Conservation (phyloP, 2,113 vertebrate species). For the Thamnaconus septentrionalis region DNA sequence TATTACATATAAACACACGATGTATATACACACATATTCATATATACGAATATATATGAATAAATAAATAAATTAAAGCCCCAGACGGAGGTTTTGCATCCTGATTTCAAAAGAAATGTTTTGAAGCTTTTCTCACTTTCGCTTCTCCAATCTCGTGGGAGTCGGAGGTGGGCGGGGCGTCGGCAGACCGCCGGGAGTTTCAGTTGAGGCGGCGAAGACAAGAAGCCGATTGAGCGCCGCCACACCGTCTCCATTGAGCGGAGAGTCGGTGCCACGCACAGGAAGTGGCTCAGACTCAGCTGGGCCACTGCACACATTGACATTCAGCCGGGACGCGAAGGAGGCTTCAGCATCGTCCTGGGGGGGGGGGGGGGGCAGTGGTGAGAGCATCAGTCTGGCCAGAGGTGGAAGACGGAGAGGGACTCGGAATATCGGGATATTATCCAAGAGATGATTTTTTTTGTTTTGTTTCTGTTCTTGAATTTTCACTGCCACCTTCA, state of each 20-base stretch:
- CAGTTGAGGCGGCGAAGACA: constrained; percentile 62
- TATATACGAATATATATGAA: no score
- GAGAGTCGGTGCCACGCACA: constrained; percentile 57
- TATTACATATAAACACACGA: no score
- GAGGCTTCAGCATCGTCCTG: no score
- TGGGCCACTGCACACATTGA: constrained; percentile 46
- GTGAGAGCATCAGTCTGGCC: no score
- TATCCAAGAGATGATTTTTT: no score
- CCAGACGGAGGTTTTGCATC: background rate
- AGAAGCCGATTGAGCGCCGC: constrained; percentile 60
- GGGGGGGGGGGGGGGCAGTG: no score
- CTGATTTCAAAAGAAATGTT: background rate
- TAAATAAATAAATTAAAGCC: background rate
- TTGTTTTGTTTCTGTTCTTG: no score
- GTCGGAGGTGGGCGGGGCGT: constrained; percentile 39
- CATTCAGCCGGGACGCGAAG: constrained; percentile 58
- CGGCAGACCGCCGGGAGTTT: constrained; percentile 47
- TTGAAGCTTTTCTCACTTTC: constrained; percentile 32
- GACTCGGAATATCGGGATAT: no score
- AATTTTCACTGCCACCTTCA: no score
- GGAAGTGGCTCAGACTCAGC: constrained; percentile 58
- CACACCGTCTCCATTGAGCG: constrained; percentile 62
- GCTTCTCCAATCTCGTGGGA: constrained; percentile 50
- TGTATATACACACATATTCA: no score
- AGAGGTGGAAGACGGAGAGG: no score